Evolutionary conservation across 2,113 vertebrate genomes (phyloP).

Genomic region (Brachirus orientalis): DNA sequence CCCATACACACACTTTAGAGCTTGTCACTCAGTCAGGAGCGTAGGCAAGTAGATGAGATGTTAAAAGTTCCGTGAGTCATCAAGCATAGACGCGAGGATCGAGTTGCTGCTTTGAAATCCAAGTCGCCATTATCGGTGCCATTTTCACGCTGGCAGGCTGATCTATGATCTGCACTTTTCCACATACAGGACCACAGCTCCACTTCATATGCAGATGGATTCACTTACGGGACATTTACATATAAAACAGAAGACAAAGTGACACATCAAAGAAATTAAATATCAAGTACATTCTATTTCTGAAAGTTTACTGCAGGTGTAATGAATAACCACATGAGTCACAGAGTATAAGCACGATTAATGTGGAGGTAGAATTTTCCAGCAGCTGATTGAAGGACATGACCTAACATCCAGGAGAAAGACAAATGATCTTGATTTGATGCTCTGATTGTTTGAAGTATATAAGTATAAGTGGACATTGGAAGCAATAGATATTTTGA

Average conservation of each 20-base stretch:
- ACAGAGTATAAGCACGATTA: no score
- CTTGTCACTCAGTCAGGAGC: conserved; percentile 50
- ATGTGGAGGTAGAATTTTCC: no score
- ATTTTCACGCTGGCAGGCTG: conserved; percentile 46
- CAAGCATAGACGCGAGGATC: conserved; percentile 52
- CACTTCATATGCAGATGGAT: conserved; percentile 4
- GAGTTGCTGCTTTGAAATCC: conserved; percentile 57
- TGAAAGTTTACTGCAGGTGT: background rate
- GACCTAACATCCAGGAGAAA: no score
- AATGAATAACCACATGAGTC: no score
- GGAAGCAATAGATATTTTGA: no score
- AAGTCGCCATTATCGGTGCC: conserved; percentile 43
- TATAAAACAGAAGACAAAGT: no score
- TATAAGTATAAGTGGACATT: no score
- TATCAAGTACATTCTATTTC: background rate
- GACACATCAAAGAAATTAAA: no score
- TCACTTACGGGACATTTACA: conserved; percentile 9
- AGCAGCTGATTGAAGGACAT: no score
- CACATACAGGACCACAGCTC: conserved; percentile 7
- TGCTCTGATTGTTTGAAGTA: no score
- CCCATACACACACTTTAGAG: conserved; percentile 30
- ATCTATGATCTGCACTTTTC: conserved; percentile 44
- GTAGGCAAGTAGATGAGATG: conserved; percentile 43
- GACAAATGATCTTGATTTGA: no score
- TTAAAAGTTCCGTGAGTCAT: conserved; percentile 49